These are phyloP conservation scores for Polylopha cassiicola DNA, from an alignment of 2,888 invertebrate species.

Conservation along the genomic window DNA sequence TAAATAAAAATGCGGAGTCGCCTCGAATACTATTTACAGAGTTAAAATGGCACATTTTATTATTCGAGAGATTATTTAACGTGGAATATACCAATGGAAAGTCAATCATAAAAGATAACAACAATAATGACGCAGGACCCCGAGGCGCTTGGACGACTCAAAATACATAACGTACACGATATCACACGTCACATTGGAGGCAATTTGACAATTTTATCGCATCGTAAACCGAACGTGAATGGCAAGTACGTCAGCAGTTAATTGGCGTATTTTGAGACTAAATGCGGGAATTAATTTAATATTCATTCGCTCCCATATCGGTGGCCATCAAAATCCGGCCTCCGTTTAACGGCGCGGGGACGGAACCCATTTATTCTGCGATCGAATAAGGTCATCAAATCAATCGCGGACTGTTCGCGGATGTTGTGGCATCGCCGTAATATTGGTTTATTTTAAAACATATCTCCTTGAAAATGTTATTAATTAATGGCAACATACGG, in stretches of 20 bases:
- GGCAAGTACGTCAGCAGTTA: constrained; percentile 42
- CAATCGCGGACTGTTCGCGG: constrained; percentile 1
- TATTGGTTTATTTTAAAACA: no score
- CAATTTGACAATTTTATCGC: constrained; percentile 52
- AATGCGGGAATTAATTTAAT: constrained; percentile 56
- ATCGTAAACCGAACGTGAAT: constrained; percentile 45
- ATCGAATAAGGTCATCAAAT: constrained; percentile 11
- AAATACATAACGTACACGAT: constrained; percentile 12
- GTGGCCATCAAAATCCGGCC: constrained; percentile 43
- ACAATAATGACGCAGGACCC: constrained; percentile 34
- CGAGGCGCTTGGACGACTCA: constrained; percentile 27
- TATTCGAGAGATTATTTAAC: constrained; percentile 17
- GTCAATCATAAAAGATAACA: constrained; percentile 48
- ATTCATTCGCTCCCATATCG: constrained; percentile 49
- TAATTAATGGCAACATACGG: no score
- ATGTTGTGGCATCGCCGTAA: no score
- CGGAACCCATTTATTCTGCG: constrained; percentile 35
- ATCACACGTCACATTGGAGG: constrained; percentile 31
- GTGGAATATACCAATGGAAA: constrained; percentile 31
- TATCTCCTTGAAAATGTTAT: no score
- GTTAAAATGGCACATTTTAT: constrained; percentile 9
- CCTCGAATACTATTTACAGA: no score
- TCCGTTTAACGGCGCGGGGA: constrained; percentile 35
- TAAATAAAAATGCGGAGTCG: not conserved
- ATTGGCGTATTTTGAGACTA: constrained; percentile 53